Base-by-base conservation (phyloP, 2,888 invertebrate species). In the Orthosia incerta region DNA sequence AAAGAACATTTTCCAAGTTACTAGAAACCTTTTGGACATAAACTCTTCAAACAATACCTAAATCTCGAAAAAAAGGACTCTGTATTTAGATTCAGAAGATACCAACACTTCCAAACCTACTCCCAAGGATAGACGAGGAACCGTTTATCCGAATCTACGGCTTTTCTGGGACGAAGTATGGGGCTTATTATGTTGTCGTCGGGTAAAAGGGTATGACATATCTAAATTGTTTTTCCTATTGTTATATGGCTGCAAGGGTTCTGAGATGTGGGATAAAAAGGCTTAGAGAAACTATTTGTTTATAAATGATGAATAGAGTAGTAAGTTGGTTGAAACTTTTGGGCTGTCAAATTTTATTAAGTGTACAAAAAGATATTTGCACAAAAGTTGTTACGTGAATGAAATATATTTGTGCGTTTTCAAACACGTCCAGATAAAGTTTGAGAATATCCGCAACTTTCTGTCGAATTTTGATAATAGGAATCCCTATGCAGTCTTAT, bases 171-270 rank as follows among this genome's bases (percentile, higher is more conserved):
- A 59, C 72, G 64, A 70, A 80, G 64, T 64, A 80, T 76, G 57
- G 69, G 63, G 75, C 74, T 65, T 83, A 84, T 82, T 77, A 82
- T 75, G 69, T 79, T 81, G 76, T 83, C 80, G 78, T 76, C 76
- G 79, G 67, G 73, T 77, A 79, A 75, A 81, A 85, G 81, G 81
- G 85, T 79, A 85, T 76, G 83, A 83, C 84, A 79, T 83, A 85
- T 77, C 78, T 84, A 84, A 82, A 84, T 77, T 84, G 83, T 84
- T 80, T 84, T 84, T 76, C 71, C 80, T 72, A 84, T 82, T 84
- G 85, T 71, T 75, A 73, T 79, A 78, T 64, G 74, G 70, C 64
- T 77, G 57, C 71, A 74, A 81, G 79, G 77, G 83, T 81, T 74
- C 66, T 23, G 65, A 74, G 68, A 73, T 68, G 61, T 55, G 71